Conservation (phyloP, 2,797 vertebrate genomes). For the Dermochelys coriacea region DNA sequence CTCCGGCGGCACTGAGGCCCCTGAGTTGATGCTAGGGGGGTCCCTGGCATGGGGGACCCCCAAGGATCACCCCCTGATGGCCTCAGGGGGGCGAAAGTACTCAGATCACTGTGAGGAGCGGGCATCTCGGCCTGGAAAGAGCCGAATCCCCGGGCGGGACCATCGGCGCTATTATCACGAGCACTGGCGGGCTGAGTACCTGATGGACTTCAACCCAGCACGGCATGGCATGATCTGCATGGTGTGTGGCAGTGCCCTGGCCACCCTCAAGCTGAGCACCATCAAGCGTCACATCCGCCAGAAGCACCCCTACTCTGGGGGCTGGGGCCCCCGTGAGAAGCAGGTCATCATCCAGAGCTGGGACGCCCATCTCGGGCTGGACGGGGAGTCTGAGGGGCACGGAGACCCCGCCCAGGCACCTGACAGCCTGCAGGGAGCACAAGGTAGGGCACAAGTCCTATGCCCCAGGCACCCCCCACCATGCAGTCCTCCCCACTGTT, state of each 20-base stretch:
- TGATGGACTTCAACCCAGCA: conserved; percentile 94
- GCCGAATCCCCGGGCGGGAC: conserved; percentile 91
- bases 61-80: neutral
- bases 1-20: neutral
- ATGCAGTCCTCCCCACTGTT: neutral
- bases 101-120: conserved; percentile 81
- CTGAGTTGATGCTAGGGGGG: neutral
- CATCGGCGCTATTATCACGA: conserved; percentile 95
- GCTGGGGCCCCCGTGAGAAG: conserved; percentile 91
- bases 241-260: conserved; percentile 94
- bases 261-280: conserved; percentile 94
- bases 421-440: neutral
- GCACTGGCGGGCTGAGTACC: conserved; percentile 94
- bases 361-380: conserved; percentile 90
- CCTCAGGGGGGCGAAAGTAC: conserved; percentile 57
- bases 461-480: neutral
- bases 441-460: neutral
- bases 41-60: neutral
- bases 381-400: conserved; percentile 63
- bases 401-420: neutral
- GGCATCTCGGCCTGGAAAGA: conserved; percentile 87
- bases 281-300: conserved; percentile 95
- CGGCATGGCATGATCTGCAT: conserved; percentile 95
- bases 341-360: conserved; percentile 93
- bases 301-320: conserved; percentile 92